These are phyloP conservation scores for Pristiophorus japonicus DNA, from an alignment of 2,113 vertebrate genomes.

Conservation along the genomic window DNA sequence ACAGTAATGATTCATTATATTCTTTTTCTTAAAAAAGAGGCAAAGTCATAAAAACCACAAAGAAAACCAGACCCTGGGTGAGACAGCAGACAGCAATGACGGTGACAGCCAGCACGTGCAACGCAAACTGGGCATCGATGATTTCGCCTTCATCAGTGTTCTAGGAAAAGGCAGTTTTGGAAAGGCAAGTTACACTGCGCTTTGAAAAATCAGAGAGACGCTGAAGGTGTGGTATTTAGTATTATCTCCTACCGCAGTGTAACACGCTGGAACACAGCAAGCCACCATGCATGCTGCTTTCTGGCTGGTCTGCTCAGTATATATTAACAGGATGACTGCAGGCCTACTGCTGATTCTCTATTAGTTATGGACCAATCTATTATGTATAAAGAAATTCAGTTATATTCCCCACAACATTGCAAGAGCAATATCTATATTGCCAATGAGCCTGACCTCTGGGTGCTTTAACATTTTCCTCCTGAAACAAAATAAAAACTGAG, in stretches of 20 bases:
- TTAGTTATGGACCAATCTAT: background rate
- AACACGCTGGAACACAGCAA: background rate
- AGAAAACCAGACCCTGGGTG: conserved; percentile 47
- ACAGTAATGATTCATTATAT: background rate
- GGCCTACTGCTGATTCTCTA: background rate
- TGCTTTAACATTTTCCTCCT: background rate
- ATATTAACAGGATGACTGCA: background rate
- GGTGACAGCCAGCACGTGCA: conserved; percentile 41
- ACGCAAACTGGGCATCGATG: conserved; percentile 64
- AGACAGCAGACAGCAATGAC: conserved; percentile 48
- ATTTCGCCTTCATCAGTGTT: conserved; percentile 86
- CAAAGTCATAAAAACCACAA: conserved; percentile 51
- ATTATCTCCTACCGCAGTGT: background rate
- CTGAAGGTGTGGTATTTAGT: background rate
- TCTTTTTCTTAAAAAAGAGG: conserved; percentile 43
- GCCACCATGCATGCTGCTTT: background rate
- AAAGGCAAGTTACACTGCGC: conserved; percentile 64
- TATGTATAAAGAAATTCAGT: background rate
- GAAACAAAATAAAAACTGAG: background rate
- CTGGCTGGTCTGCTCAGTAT: background rate
- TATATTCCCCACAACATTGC: background rate
- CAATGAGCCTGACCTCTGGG: background rate
- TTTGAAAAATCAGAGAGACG: background rate
- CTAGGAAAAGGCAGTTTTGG: conserved; percentile 96
- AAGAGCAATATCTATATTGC: background rate